Evolutionary conservation across 2,797 vertebrate genomes (phyloP), one percentile per base, ranked within the genome.

Genomic region (Pipistrellus pygmaeus): DNA sequence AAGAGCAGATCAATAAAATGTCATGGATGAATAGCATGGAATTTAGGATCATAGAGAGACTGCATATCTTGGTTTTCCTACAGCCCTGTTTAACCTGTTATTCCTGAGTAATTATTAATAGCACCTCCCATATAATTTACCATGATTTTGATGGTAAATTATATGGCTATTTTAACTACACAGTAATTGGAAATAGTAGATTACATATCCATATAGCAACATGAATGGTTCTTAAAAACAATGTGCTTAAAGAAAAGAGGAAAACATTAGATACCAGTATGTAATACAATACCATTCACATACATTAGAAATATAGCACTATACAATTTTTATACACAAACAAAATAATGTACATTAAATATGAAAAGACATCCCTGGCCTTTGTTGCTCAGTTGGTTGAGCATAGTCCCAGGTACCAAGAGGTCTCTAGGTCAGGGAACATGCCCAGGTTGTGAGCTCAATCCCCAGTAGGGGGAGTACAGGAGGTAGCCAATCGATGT

Each of bases 91-190:
- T 78, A 46, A 84, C 71, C 72, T 87, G 15, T 87, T 77, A 35
- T 53, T 57, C 32, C 32, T 51, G 57, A 73, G 3, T 68, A 89
- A 57, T 95, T 78, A 57, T 91, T 69, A 71, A 71, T 44, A 73
- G 66, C 23, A 72, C n/a, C 18, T 14, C 17, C 25, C 46, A 41
- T 41, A 41, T 41, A 41, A 41, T 85, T 92, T n/a, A 71, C 15
- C 30, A 60, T 85, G 13, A 68, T 85, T 85, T 41, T 20, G 57
- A 57, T 92, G 41, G 77, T 44, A 75, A 85, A 75, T 73, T 95
- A 84, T 41, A 57, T 80, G 72, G 71, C 23, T 48, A 92, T 80
- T 32, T 88, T 73, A 92, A 92, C 13, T 75, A 69, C 60, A 11
- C 10, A 44, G 57, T 80, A 75, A 44, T 73, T 85, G 80, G 55